phyloP scores from a whole-genome alignment of 2,888 invertebrate species.

The Xylophagus ater region DNA sequence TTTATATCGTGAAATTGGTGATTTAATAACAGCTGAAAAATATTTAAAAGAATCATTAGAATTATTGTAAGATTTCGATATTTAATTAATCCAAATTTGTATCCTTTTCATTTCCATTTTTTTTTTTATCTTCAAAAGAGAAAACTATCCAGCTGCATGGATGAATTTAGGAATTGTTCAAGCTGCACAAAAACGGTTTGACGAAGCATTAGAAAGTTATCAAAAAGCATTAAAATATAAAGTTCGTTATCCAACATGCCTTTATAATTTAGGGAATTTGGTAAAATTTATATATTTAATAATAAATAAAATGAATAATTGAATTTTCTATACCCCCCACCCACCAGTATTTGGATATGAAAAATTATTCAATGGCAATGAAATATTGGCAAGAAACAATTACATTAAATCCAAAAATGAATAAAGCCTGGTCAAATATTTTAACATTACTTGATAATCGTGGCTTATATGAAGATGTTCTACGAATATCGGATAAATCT shows the following conservation, averaged over 20 bases:
- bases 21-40: slow-evolving; percentile 81
- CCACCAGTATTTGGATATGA: slow-evolving; percentile 64
- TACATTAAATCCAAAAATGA: slow-evolving; percentile 60
- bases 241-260: slow-evolving; percentile 79
- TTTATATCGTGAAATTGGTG: slow-evolving; percentile 80
- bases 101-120: neutral
- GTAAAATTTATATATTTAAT: slow-evolving; percentile 40
- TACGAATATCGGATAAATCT: slow-evolving; percentile 58
- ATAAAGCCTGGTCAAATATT: slow-evolving; percentile 85
- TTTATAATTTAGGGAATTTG: slow-evolving; percentile 90
- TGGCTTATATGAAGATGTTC: slow-evolving; percentile 57
- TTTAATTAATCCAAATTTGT: neutral
- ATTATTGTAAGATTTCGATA: slow-evolving; percentile 30
- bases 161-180: slow-evolving; percentile 95
- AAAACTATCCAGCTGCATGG: slow-evolving; percentile 92
- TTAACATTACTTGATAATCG: slow-evolving; percentile 72
- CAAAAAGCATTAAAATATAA: slow-evolving; percentile 64
- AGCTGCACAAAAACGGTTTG: slow-evolving; percentile 55
- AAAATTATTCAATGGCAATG: slow-evolving; percentile 61
- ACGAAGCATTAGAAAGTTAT: slow-evolving; percentile 69
- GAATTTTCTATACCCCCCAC: neutral
- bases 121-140: slow-evolving; percentile 45
- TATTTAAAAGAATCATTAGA: slow-evolving; percentile 61
- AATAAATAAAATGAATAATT: neutral
- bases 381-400: slow-evolving; percentile 76